Conservation (phyloP, 2,888 invertebrate genomes). For the Agrilus biguttatus region DNA sequence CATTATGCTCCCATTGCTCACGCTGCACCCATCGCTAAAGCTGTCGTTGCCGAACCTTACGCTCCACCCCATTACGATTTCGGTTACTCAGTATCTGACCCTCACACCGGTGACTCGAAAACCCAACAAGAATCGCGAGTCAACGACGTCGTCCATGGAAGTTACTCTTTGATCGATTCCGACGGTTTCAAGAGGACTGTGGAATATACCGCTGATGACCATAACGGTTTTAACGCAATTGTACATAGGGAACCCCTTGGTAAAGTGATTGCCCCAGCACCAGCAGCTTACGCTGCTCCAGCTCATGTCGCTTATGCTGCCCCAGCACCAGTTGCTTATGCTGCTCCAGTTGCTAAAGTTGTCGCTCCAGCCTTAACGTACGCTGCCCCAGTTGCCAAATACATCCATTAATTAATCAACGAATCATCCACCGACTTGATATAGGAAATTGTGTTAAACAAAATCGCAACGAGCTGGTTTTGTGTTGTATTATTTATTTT, state of each 20-base stretch:
- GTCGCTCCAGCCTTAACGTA: constrained; percentile 27
- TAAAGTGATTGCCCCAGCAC: constrained; percentile 22
- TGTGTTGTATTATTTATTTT: no score
- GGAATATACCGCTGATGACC: constrained; percentile 38
- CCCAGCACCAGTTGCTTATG: constrained; percentile 18
- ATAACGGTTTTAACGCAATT: constrained; percentile 38
- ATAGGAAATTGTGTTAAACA: no score
- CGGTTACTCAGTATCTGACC: constrained; percentile 33
- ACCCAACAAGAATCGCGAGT: constrained; percentile 36
- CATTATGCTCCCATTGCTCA: constrained; percentile 9
- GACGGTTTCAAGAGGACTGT: constrained; percentile 38
- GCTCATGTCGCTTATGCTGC: constrained; percentile 18
- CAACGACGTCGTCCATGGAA: constrained; percentile 36
- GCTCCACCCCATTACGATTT: constrained; percentile 35
- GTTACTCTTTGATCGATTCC: constrained; percentile 36
- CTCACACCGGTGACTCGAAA: constrained; percentile 38
- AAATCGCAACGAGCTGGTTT: no score
- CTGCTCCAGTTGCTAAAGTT: constrained; percentile 9
- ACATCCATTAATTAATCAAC: no score
- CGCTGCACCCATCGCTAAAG: constrained; percentile 21
- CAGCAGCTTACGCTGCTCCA: constrained; percentile 15
- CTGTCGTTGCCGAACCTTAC: constrained; percentile 27
- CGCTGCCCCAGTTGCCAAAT: constrained; percentile 6
- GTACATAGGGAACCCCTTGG: constrained; percentile 35
- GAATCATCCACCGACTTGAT: no score